Evolutionary conservation across 2,797 vertebrate species (phyloP), one percentile per base, ranked within the genome.

Genomic region (Phoxinus dragarum): DNA sequence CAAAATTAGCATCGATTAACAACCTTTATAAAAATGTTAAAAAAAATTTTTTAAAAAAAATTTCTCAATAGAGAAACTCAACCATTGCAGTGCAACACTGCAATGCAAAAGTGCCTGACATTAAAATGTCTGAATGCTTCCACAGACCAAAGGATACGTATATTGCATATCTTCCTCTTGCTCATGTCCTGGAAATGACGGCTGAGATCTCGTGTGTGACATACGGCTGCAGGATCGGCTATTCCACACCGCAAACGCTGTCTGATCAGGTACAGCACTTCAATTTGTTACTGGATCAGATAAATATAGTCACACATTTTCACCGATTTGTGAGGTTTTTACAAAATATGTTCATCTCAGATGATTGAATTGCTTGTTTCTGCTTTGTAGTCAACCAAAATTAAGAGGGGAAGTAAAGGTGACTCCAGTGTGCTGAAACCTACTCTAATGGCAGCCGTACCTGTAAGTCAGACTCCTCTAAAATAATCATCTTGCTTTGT

Each of bases 391-490:
- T 99, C 98, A 68, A 98, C 97, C 56, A 99, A 98, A 95, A 99
- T 99, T 88, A 99, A 99, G 93, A 98, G 96, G 77, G 98, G 98
- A 91, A 99, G 97, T 93, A 98, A 97, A 95, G 98, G 98, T 73
- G 98, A 99, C 91, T 95, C 95, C 86, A 94, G 95, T 73, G 95
- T 98, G 68, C 96, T 99, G 68, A 97, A 91, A 86, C 98, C 98
- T 76, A 97, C 98, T 0, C 93, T 99, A 89, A 97, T 99, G 97
- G 98, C 98, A 86, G 97, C 98, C 80, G 98, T 99, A 85, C 98
- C 98, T 7, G 98, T 99, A 93, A 91, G 91, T 92, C 10, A 1
- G 14, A 47, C 74, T 21, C 1, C 31, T 64, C 59, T 68, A 42
- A 16, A 38, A 42, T 73, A 17, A 66, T 42, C 6, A 21, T 38